A percentile compares a stretch with the other conserved stretches of the same genome.
phyloP scores from a whole-genome alignment of 2,888 invertebrate genomes.

The Antheraea assamensis region DNA sequence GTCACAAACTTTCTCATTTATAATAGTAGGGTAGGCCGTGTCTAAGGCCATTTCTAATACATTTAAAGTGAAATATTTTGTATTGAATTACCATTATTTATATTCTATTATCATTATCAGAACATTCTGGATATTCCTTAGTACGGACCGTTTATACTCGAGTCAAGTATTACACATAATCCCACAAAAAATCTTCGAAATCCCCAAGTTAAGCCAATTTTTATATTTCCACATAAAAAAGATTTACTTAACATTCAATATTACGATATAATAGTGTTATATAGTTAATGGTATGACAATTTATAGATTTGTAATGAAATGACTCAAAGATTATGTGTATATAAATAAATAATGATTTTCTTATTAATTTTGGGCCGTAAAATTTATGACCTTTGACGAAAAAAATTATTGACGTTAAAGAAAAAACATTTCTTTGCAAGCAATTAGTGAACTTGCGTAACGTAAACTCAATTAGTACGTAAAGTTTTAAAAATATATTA shows the following conservation, averaged over 20 bases:
- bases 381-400: background rate
- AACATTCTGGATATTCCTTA: background rate
- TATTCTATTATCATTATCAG: background rate
- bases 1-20: no score
- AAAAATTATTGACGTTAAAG: background rate
- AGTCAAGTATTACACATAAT: slow-evolving; percentile 1
- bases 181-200: slow-evolving; percentile 5
- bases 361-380: background rate
- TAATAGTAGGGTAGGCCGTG: no score
- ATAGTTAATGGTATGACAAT: background rate
- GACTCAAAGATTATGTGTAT: background rate
- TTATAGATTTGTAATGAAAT: background rate
- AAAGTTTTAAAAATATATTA: slow-evolving; percentile 1
- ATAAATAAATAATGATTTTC: background rate
- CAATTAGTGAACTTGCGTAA: slow-evolving; percentile 3
- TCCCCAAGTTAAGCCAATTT: background rate
- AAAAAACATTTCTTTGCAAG: background rate
- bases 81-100: background rate
- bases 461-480: background rate
- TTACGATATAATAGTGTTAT: background rate
- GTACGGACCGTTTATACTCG: background rate
- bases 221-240: background rate
- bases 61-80: background rate
- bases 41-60: background rate
- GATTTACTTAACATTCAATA: background rate